Evolutionary conservation across 2,888 invertebrate genomes (phyloP).

Genomic region (Smittia sp.): DNA sequence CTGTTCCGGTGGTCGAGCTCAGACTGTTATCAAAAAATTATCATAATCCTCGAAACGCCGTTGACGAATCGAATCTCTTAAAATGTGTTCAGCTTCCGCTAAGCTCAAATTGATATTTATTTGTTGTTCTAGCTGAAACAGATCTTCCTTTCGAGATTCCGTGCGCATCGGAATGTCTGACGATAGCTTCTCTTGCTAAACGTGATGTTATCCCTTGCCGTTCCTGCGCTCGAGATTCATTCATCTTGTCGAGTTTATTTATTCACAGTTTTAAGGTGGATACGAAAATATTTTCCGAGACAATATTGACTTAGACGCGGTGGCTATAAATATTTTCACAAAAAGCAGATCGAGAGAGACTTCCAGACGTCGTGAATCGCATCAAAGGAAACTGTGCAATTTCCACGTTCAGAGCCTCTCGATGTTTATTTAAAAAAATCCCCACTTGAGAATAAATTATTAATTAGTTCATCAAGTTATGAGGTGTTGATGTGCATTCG

Average conservation of each 20-base stretch:
- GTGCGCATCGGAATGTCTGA: background rate
- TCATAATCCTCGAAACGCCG: background rate
- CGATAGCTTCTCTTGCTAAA: background rate
- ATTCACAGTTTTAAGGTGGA: conserved; percentile 29
- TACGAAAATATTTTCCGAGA: conserved; percentile 34
- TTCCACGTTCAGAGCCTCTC: background rate
- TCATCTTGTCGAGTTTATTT: conserved; percentile 34
- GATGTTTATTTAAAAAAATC: conserved; percentile 11
- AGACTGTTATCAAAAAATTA: background rate
- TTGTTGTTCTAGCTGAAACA: conserved; percentile 32
- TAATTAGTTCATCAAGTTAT: conserved; percentile 35
- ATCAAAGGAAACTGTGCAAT: background rate
- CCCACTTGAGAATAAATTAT: background rate
- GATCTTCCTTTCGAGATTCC: conserved; percentile 10
- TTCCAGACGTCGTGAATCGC: background rate
- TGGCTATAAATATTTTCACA: background rate
- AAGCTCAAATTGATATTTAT: conserved; percentile 27
- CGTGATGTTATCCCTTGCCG: background rate
- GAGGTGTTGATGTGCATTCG: conserved; percentile 27
- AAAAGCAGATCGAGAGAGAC: background rate
- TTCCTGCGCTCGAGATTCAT: background rate
- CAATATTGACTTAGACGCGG: conserved; percentile 39
- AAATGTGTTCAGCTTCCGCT: background rate
- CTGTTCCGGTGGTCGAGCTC: conserved; percentile 13
- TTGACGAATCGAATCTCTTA: background rate